Evolutionary conservation across 2,888 invertebrate species (phyloP), one percentile per base, ranked within the genome.

Genomic region (Tetragonula carbonaria): DNA sequence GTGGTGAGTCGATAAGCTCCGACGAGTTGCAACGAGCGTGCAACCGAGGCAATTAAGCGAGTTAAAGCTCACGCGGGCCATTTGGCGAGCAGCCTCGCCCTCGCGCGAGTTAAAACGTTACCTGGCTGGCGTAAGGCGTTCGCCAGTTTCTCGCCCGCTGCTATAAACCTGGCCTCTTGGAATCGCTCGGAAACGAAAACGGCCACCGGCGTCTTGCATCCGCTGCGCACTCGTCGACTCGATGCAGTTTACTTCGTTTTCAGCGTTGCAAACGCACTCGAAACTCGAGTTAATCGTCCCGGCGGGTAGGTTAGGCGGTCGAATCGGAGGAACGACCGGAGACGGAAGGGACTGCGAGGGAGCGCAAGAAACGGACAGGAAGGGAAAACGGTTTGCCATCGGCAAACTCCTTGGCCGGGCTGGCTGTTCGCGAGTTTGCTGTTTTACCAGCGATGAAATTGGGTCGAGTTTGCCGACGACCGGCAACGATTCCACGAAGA

Each of bases 231-330:
- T 45, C 92, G 91, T 91, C 8, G 89, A 90, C 91, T 90, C 86
- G 88, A 89, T 91, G 89, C 88, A 88, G 91, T 92, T 92, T 91
- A 90, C 91, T 88, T 84, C 45, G 11, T 88, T 90, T 33, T 91
- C 88, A 89, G 89, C 91, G 91, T 92, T 91, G 89, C 91, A 91
- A 92, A 91, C 91, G 45, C 45, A 92, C 91, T 92, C 91, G 91
- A 92, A 93, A 92, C 90, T 92, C 88, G 91, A 90, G 91, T 93
- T 92, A 92, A 93, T 93, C 92, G 91, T 86, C 91, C 90, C 86
- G 11, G 45, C 0, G 8, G 8, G 45, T 45, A 45, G 45, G 11
- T 45, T 11, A 45, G 45, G 8, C 1, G 33, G 33, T 33, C 23
- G 14, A 53, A 28, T 28, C 28, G 72, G 82, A 68, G 74, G 55